A percentile compares a stretch with the other conserved stretches of the same genome.
These are phyloP conservation scores for Sprattus sprattus DNA, from an alignment of 2,113 vertebrate species.

Conservation along the genomic window DNA sequence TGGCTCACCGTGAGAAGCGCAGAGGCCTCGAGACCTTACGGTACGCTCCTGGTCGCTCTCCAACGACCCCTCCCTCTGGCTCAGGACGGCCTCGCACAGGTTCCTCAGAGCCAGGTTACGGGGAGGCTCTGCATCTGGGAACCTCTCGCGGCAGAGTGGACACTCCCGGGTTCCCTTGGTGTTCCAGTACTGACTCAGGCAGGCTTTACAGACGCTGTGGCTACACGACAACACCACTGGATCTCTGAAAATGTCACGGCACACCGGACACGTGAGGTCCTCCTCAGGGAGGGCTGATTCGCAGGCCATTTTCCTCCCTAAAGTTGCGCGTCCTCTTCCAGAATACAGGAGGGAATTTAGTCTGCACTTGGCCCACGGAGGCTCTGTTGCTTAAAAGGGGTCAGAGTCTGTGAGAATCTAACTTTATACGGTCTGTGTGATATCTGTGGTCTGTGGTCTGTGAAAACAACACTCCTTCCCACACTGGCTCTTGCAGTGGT, in stretches of 20 bases:
- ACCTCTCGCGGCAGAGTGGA: neutral
- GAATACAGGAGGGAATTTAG: too few species aligned
- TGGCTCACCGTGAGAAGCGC: neutral
- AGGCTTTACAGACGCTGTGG: conserved; percentile 8
- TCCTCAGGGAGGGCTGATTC: neutral
- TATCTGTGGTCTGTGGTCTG: neutral
- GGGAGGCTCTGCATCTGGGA: neutral
- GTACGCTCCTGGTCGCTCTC: too few species aligned
- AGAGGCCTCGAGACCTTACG: neutral
- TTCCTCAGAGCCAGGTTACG: conserved; percentile 35
- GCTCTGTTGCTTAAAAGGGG: neutral
- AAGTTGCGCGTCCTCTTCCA: neutral
- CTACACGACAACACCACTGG: conserved; percentile 14
- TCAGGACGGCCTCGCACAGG: conserved; percentile 37
- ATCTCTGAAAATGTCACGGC: neutral
- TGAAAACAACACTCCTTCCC: neutral
- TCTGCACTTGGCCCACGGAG: too few species aligned
- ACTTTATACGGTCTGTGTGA: neutral
- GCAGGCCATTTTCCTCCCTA: neutral
- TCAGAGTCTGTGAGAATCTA: neutral
- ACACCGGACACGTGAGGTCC: neutral
- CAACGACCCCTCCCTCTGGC: neutral
- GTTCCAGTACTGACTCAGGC: neutral
- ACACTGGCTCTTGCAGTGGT: neutral
- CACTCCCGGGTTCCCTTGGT: neutral